phyloP scores from a whole-genome alignment of 2,888 invertebrate genomes.

The Endotricha flammealis region DNA sequence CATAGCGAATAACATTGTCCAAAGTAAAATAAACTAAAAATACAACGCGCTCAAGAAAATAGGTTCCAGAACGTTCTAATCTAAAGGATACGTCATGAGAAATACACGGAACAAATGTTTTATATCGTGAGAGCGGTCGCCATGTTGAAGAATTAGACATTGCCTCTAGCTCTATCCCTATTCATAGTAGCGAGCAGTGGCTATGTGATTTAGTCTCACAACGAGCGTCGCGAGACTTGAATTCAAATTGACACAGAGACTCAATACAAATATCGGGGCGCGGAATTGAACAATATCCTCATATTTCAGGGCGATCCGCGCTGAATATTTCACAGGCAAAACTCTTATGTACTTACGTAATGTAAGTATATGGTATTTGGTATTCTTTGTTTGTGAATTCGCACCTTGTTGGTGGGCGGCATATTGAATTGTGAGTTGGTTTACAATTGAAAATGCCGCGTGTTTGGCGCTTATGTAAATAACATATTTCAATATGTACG shows the following conservation, averaged over 20 bases:
- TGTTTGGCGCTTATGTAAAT: no score
- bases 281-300: conserved; percentile 36
- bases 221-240: conserved; percentile 32
- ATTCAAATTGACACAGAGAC: conserved; percentile 37
- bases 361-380: background rate
- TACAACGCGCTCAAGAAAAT: background rate
- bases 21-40: no score
- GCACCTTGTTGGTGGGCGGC: background rate
- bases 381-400: background rate
- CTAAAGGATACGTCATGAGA: no score
- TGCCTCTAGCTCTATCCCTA: no score
- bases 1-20: no score
- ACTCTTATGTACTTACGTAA: background rate
- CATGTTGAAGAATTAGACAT: conserved; percentile 1
- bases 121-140: background rate
- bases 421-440: background rate
- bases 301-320: conserved; percentile 31
- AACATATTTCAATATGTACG: no score
- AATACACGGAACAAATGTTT: background rate
- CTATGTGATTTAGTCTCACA: conserved; percentile 1
- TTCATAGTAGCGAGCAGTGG: background rate
- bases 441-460: no score
- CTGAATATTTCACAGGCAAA: conserved; percentile 30
- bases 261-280: conserved; percentile 35
- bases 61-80: background rate